These are phyloP conservation scores for Lycaon pictus DNA, from an alignment of 2,113 vertebrate genomes.

Conservation along the genomic window DNA sequence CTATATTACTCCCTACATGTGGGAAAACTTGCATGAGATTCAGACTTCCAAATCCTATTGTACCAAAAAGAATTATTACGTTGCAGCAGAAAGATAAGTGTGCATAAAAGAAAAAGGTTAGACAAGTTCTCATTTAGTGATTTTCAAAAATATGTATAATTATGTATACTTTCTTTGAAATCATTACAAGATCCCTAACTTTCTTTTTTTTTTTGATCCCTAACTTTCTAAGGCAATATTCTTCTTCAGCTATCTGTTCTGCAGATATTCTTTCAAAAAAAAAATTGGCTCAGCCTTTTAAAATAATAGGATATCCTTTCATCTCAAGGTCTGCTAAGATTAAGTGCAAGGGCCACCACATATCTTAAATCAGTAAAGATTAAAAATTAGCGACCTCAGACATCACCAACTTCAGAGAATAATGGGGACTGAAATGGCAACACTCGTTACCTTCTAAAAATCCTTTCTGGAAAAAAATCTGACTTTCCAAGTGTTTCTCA, in stretches of 20 bases:
- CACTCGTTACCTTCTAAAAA: not conserved
- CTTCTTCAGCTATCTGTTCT: constrained; percentile 6
- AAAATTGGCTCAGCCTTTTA: not conserved
- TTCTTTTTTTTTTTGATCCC: not conserved
- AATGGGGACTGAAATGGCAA: rapidly evolving
- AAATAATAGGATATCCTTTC: not conserved
- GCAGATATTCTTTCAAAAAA: constrained; percentile 50
- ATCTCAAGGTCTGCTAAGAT: not conserved
- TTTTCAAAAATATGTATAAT: not conserved
- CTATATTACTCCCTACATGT: not conserved
- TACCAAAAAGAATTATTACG: not conserved
- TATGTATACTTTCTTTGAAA: not conserved
- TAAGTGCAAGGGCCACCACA: not conserved
- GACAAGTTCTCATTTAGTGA: not conserved
- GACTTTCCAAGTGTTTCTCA: not conserved
- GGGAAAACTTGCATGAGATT: not conserved
- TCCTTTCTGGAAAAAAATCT: not conserved
- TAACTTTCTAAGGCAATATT: not conserved
- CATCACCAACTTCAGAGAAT: not conserved
- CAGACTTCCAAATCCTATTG: not conserved
- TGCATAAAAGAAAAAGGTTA: not conserved
- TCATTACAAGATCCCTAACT: not conserved
- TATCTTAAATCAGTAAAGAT: not conserved
- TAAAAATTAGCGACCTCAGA: not conserved
- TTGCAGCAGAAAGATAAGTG: not conserved